A percentile compares a stretch with the other conserved stretches of the same genome.
phyloP scores from a whole-genome alignment of 37 sponge, comb jelly and placozoan genomes.

The Oopsacas minuta region DNA sequence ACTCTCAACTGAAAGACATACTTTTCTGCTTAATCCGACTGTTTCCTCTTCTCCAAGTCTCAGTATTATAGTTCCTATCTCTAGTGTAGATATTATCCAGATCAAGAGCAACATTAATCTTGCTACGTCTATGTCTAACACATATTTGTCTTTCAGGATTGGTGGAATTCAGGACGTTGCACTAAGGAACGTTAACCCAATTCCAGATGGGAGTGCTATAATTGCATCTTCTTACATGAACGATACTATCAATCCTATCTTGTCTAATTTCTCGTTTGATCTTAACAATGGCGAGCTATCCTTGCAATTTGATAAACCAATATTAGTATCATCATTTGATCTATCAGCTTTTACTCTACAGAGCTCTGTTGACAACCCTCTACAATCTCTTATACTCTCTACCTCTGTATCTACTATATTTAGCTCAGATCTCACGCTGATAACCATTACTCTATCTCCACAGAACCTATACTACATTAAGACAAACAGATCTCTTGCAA shows the following conservation, averaged over 20 bases:
- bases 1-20: neutral
- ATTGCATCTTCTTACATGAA: slow-evolving; percentile 40
- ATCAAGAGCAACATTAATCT: neutral
- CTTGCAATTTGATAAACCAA: slow-evolving; percentile 66
- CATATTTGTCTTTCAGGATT: neutral
- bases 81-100: neutral
- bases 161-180: slow-evolving; percentile 7
- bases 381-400: slow-evolving; percentile 7
- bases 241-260: slow-evolving; percentile 44
- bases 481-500: slow-evolving; percentile 40
- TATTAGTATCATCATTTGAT: slow-evolving; percentile 32
- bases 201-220: slow-evolving; percentile 26
- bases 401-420: neutral
- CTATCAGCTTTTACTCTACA: slow-evolving; percentile 40
- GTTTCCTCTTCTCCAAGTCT: neutral
- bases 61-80: neutral
- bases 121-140: neutral
- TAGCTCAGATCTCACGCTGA: slow-evolving; percentile 22
- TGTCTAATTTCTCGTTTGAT: slow-evolving; percentile 36
- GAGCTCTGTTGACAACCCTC: slow-evolving; percentile 20
- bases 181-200: slow-evolving; percentile 22
- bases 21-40: neutral
- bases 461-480: slow-evolving; percentile 58
- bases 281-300: slow-evolving; percentile 32
- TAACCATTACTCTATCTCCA: slow-evolving; percentile 30